Percentiles rank a stretch among this genome's conserved stretches.
phyloP scores from a whole-genome alignment of 2,797 vertebrate genomes.

The Spinus pinus region DNA sequence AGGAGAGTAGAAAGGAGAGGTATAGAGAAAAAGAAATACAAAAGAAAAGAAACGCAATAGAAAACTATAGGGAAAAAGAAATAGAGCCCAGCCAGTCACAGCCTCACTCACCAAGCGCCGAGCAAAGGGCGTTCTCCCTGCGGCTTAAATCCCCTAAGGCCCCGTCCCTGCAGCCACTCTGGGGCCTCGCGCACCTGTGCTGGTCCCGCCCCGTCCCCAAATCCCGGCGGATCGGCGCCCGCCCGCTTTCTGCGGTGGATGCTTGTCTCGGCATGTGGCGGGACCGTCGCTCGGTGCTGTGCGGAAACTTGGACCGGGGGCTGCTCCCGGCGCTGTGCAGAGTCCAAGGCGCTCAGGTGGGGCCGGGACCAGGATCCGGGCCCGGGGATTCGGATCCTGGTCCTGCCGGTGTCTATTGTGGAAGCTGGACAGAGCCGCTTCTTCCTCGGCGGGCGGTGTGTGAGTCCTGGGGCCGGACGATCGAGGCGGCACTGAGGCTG shows the following conservation, averaged over 20 bases:
- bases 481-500: too few relatives aligned
- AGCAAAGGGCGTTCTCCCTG: rapidly evolving
- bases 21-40: neutral
- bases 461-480: too few relatives aligned
- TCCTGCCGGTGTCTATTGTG: too few relatives aligned
- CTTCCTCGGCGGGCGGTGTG: neutral
- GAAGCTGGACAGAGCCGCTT: too few relatives aligned
- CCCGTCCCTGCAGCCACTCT: neutral
- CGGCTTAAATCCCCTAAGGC: too few relatives aligned
- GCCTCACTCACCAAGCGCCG: rapidly evolving
- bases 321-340: neutral
- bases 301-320: neutral
- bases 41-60: neutral
- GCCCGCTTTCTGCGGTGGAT: neutral
- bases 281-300: too few relatives aligned
- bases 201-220: neutral
- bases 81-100: too few relatives aligned
- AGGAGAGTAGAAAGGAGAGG: neutral
- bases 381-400: too few relatives aligned
- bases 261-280: too few relatives aligned
- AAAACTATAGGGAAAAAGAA: neutral
- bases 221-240: neutral
- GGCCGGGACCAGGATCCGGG: too few relatives aligned
- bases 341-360: neutral
- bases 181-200: neutral